Conservation (phyloP, 2,113 vertebrate genomes). For the Theropithecus gelada region DNA sequence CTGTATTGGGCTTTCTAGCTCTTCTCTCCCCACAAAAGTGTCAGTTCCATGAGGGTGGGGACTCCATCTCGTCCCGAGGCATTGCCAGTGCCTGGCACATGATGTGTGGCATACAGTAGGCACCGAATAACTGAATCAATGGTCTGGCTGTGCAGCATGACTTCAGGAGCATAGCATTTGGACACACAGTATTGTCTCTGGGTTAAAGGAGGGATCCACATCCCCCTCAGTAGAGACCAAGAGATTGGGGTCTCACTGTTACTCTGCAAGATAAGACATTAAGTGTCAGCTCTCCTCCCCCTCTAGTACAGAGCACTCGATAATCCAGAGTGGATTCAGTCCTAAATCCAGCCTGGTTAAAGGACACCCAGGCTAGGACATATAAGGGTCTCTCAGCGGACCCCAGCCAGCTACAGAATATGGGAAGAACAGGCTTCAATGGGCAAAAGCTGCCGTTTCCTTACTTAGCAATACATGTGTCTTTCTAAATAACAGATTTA, state of each 20-base stretch:
- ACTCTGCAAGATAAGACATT: background rate
- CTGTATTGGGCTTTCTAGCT: background rate
- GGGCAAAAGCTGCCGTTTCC: constrained; percentile 11
- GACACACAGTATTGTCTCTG: rapidly evolving
- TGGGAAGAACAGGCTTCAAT: constrained; percentile 29
- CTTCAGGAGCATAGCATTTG: background rate
- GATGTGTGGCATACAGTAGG: background rate
- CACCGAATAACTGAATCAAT: background rate
- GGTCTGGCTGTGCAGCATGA: background rate
- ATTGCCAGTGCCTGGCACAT: background rate
- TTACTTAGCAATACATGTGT: constrained; percentile 52
- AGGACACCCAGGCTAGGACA: background rate
- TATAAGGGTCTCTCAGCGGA: rapidly evolving
- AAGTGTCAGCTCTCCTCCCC: background rate
- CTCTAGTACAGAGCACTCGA: background rate
- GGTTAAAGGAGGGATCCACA: background rate
- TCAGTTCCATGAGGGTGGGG: background rate
- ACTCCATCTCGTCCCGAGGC: background rate
- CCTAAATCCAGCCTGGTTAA: background rate
- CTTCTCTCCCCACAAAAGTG: background rate
- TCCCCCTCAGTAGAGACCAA: background rate
- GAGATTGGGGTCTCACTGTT: background rate
- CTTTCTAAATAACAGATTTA: constrained; percentile 66
- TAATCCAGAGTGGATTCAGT: background rate
- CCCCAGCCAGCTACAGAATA: background rate